Evolutionary conservation across 2,113 vertebrate genomes (phyloP), one percentile per base, ranked within the genome.

Genomic region (Mystacornis crossleyi): DNA sequence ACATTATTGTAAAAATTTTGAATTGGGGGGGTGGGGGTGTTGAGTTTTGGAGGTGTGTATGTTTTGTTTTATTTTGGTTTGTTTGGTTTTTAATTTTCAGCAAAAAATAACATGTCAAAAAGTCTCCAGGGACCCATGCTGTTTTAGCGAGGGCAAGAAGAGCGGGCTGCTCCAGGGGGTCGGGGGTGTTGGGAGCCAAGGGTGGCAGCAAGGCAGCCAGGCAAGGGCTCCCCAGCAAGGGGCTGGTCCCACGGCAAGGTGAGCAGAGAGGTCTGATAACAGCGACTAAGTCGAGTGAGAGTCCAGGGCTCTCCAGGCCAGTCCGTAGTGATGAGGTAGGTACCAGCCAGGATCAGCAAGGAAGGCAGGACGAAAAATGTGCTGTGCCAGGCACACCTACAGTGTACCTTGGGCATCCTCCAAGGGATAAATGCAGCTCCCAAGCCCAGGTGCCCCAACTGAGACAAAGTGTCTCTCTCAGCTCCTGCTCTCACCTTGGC

Each of bases 21-120:
- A 89, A 54, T 31, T 62, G 1, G 8, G 4, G 6, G 9, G 15
- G 8, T 43, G 38, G 38, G 38, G 38, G 38, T 8, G 38, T 8
- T 4, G 11, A 1, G 0, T 4, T 51, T 69, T 55, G 23, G 40
- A 55, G 1, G 6, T 40, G 4, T 19, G 10, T 3, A 2, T 33
- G 5, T 45, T 58, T n/a, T 24, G 4, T 19, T 33, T 38, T 38
- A 55, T 64, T 73, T 84, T 47, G n/a, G 5, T 54, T 40, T 45
- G 11, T 18, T 48, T 34, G 13, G 29, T 40, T 33, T 42, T 60
- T 9, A n/a, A 25, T 55, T 88, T 62, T 16, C 33, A 79, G 24
- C n/a, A 83, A 79, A 89, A 71, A 8, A 18, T 38, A 9, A 8
- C 5, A 10, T 10, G 7, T 47, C 33, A 28, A 26, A 53, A 74